Conservation (phyloP, 2,797 vertebrate genomes). For the Anguilla pacifica region DNA sequence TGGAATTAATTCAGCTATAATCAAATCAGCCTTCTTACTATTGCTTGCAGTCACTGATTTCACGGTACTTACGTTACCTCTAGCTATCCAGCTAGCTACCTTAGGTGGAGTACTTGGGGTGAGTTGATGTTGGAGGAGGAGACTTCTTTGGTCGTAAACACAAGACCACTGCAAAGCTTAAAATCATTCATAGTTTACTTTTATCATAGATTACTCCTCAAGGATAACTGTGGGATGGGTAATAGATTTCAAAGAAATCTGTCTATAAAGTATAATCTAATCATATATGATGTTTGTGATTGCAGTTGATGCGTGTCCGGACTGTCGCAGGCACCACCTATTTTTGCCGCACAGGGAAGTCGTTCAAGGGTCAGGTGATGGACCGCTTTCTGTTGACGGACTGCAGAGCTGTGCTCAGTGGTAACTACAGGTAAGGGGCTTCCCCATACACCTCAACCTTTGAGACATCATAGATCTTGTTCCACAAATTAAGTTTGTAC, state of each 20-base stretch:
- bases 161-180: too few relatives aligned
- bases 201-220: neutral
- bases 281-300: conserved; percentile 37
- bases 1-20: too few relatives aligned
- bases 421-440: conserved; percentile 89
- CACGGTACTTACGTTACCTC: too few relatives aligned
- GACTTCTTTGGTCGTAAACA: too few relatives aligned
- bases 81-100: too few relatives aligned
- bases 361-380: conserved; percentile 94
- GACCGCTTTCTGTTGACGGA: conserved; percentile 94
- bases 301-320: conserved; percentile 91
- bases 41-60: too few relatives aligned
- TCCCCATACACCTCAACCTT: neutral
- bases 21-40: too few relatives aligned
- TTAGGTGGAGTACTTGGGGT: too few relatives aligned
- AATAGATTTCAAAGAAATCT: neutral
- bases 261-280: neutral
- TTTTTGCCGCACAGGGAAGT: conserved; percentile 90
- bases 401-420: conserved; percentile 92
- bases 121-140: too few relatives aligned
- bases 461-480: neutral
- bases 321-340: conserved; percentile 92
- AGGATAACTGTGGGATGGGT: neutral
- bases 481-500: neutral
- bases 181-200: too few relatives aligned